Percentiles rank a stretch among this genome's conserved stretches.
These are phyloP conservation scores for Eurypyga helias DNA, from an alignment of 2,113 vertebrate genomes.

Conservation along the genomic window DNA sequence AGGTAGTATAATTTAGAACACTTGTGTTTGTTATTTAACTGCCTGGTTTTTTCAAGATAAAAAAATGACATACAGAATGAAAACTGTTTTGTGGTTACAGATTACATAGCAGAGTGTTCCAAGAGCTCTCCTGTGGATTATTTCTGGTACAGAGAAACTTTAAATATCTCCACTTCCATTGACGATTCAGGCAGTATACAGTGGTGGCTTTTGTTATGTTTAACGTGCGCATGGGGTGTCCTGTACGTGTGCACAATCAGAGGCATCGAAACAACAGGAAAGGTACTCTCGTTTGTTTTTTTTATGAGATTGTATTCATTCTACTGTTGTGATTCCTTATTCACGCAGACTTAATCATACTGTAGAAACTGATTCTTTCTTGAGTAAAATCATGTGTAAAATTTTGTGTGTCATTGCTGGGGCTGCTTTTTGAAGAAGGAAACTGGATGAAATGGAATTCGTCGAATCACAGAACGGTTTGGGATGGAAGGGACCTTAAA, in stretches of 20 bases:
- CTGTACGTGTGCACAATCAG: conserved; percentile 85
- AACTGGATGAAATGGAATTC: background rate
- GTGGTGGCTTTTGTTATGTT: conserved; percentile 87
- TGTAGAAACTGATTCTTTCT: background rate
- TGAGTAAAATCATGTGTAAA: background rate
- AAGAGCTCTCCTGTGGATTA: conserved; percentile 91
- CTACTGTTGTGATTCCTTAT: background rate
- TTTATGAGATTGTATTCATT: background rate
- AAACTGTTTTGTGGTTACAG: conserved; percentile 69
- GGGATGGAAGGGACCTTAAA: no score
- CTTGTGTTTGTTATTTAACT: background rate
- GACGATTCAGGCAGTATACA: conserved; percentile 82
- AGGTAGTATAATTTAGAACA: background rate
- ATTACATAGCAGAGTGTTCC: conserved; percentile 82
- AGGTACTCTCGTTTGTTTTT: conserved; percentile 74
- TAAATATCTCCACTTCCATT: conserved; percentile 84
- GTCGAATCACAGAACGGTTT: no score
- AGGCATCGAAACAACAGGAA: conserved; percentile 92
- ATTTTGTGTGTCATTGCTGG: rapidly evolving
- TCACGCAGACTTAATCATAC: background rate
- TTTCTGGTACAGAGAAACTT: conserved; percentile 93
- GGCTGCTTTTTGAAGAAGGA: background rate
- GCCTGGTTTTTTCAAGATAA: background rate
- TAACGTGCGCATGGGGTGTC: conserved; percentile 84
- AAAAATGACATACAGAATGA: background rate